Evolutionary conservation across 35 echinoderm and acorn worm genomes (phyloP), one percentile per base, ranked within the genome.

Genomic region (Hemicentrotus pulcherrimus): DNA sequence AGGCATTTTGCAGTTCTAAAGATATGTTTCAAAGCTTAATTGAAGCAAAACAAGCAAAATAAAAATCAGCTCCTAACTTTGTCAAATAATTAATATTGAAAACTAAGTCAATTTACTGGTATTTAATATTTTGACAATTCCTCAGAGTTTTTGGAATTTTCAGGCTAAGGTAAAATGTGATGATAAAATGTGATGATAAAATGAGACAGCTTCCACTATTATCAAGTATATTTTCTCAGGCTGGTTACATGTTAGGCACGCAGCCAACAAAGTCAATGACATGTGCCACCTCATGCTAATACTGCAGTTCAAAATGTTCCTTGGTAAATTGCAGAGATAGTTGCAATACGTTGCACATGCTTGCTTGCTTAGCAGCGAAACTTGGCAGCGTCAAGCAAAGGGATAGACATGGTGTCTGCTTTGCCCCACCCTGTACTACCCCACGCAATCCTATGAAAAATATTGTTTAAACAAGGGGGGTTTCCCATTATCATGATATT

Each of bases 331-430:
- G 22, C 65, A 78, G 4, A 78, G 65, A 78, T 78, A 28, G 65
- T 4, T 7, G 7, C 65, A n/a, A 4, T 28, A 78, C 28, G 19
- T 78, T 78, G 65, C 22, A 78, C 19, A 78, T 78, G 65, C 22
- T 78, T 78, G 65, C 65, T 78, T 78, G 65, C 19, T 28, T 78
- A 6, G 65, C 65, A 78, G 19, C 65, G 6, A 78, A 78, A 78
- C 65, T 78, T 78, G 65, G 65, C 65, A 78, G 28, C 28, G 24
- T 78, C 28, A 55, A n/a, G 65, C 7, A 18, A 1, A 5, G 22
- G 65, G 65, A 78, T 28, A 78, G 65, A 78, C 65, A 78, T n/a
- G 65, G 65, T 78, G 65, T 78, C 65, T 78, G 65, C 65, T n/a
- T 8, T n/a, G 65, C 65, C 65, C 65, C 50, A 78, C 19, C 65